Evolutionary conservation across 1,140 invertebrate species (phyloP).

Genomic region (Drosophila nigrodunni): DNA sequence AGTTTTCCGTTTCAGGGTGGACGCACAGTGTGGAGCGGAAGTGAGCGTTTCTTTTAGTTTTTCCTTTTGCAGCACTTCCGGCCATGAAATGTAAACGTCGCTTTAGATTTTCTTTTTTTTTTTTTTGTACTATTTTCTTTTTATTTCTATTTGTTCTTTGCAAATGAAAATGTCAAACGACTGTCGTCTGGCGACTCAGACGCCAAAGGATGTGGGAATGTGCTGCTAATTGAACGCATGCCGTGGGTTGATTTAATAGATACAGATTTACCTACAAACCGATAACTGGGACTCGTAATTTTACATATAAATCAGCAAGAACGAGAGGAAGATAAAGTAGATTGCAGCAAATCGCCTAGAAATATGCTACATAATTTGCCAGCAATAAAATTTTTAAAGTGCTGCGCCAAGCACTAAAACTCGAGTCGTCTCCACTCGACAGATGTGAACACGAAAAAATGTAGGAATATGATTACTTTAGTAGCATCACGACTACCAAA

Average conservation of each 20-base stretch:
- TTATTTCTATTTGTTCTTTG: conserved; percentile 17
- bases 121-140: not conserved
- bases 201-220: conserved; percentile 32
- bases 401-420: conserved; percentile 65
- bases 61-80: conserved; percentile 68
- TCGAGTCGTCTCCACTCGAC: conserved; percentile 43
- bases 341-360: conserved; percentile 13
- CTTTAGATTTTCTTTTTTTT: conserved; percentile 42
- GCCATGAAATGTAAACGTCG: conserved; percentile 77
- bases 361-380: conserved; percentile 81
- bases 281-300: conserved; percentile 45
- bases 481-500: too few species aligned
- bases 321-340: not conserved
- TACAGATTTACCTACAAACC: too few species aligned
- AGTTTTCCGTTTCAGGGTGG: conserved; percentile 42
- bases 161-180: conserved; percentile 73
- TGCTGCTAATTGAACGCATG: conserved; percentile 69
- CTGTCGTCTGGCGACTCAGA: conserved; percentile 12
- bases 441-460: conserved; percentile 40
- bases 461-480: too few species aligned
- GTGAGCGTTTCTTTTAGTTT: conserved; percentile 71
- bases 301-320: conserved; percentile 59
- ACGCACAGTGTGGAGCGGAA: conserved; percentile 64
- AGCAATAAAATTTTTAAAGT: conserved; percentile 75
- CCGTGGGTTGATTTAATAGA: conserved; percentile 38